Conservation (phyloP, 1,140 invertebrate genomes). For the Bombus haemorrhoidalis region DNA sequence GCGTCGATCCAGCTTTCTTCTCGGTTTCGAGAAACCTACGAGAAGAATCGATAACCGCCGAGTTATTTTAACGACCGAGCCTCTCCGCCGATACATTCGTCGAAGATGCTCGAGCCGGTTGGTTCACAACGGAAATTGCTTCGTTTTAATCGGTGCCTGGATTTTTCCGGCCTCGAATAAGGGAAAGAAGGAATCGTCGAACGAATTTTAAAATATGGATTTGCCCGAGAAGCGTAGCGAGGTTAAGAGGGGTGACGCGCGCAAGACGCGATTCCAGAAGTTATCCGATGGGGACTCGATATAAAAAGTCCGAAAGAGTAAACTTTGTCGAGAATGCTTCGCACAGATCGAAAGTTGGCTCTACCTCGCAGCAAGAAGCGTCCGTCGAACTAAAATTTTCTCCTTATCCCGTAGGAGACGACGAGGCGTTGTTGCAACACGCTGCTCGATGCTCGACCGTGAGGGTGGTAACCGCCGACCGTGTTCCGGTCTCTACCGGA, state of each 20-base stretch:
- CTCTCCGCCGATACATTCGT: background rate
- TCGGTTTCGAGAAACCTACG: background rate
- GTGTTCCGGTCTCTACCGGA: constrained; percentile 10
- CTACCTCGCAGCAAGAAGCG: constrained; percentile 10
- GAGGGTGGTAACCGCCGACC: constrained; percentile 4
- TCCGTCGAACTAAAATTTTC: constrained; percentile 43
- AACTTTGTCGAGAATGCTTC: constrained; percentile 44
- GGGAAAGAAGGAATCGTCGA: background rate
- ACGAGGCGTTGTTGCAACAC: constrained; percentile 17
- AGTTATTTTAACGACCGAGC: constrained; percentile 25
- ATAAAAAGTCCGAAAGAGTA: constrained; percentile 34
- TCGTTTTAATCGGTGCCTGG: constrained; percentile 13
- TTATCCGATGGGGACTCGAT: constrained; percentile 11
- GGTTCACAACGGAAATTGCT: background rate
- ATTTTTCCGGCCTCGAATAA: background rate
- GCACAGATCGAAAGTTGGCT: constrained; percentile 49
- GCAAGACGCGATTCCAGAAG: constrained; percentile 38
- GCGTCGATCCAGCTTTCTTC: background rate
- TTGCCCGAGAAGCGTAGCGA: background rate
- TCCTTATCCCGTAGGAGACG: constrained; percentile 18
- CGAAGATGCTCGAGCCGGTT: background rate
- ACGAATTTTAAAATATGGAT: constrained; percentile 13
- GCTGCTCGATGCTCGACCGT: constrained; percentile 16
- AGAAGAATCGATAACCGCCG: constrained; percentile 15
- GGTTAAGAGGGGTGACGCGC: constrained; percentile 14